Evolutionary conservation across 2,888 invertebrate genomes (phyloP).

Genomic region (Hirtodrosophila confusa): DNA sequence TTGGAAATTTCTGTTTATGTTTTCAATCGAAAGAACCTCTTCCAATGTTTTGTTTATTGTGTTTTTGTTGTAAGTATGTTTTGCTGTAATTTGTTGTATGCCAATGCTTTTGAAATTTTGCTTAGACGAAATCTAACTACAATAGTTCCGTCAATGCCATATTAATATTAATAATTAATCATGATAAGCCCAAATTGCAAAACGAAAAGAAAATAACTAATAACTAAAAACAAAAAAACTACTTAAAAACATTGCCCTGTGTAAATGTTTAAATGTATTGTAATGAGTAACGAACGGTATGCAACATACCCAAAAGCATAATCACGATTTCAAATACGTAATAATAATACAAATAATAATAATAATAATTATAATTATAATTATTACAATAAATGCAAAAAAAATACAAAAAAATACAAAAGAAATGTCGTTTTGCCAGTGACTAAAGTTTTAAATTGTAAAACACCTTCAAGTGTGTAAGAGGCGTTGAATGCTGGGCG

Average conservation of each 20-base stretch:
- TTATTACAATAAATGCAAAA: slow-evolving; percentile 25
- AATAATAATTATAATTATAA: slow-evolving; percentile 23
- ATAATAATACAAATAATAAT: slow-evolving; percentile 52
- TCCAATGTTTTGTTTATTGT: slow-evolving; percentile 63
- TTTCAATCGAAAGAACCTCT: slow-evolving; percentile 51
- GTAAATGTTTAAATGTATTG: slow-evolving; percentile 55
- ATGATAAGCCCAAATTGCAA: slow-evolving; percentile 25
- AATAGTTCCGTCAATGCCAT: slow-evolving; percentile 77
- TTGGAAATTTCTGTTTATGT: slow-evolving; percentile 68
- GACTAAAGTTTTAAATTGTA: slow-evolving; percentile 68
- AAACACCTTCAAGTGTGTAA: slow-evolving; percentile 14
- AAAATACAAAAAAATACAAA: slow-evolving; percentile 41
- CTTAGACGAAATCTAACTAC: slow-evolving; percentile 57
- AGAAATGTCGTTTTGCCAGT: slow-evolving; percentile 80
- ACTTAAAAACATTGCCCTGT: slow-evolving; percentile 66
- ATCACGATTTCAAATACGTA: slow-evolving; percentile 81
- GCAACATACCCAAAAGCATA: slow-evolving; percentile 79
- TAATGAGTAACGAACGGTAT: slow-evolving; percentile 70
- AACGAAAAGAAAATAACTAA: slow-evolving; percentile 19
- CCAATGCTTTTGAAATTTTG: slow-evolving; percentile 65
- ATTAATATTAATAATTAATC: slow-evolving; percentile 67
- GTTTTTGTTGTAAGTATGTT: slow-evolving; percentile 37
- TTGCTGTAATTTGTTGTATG: slow-evolving; percentile 71
- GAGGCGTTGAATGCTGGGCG: slow-evolving; percentile 27
- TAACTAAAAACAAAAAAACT: slow-evolving; percentile 11